These are phyloP conservation scores for Daktulosphaira vitifoliae DNA, from an alignment of 1,140 invertebrate species.

Conservation along the genomic window DNA sequence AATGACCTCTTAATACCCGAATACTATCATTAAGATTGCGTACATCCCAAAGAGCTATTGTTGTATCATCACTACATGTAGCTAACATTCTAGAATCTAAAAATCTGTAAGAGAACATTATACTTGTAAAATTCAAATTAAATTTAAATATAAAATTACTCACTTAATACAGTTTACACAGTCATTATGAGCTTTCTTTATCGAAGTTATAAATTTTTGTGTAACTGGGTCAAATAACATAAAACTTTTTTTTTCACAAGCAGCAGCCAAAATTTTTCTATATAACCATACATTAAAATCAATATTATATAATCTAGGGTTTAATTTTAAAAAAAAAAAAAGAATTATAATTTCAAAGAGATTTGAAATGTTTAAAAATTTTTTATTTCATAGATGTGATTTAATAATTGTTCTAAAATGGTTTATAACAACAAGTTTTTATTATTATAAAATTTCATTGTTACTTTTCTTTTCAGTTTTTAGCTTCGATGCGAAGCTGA, in stretches of 20 bases:
- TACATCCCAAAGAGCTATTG: slow-evolving; percentile 85
- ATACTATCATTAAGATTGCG: slow-evolving; percentile 70
- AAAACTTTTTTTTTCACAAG: slow-evolving; percentile 82
- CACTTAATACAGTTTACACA: slow-evolving; percentile 89
- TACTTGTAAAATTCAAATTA: neutral
- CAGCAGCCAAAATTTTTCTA: slow-evolving; percentile 74
- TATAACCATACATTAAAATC: slow-evolving; percentile 40
- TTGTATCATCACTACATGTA: slow-evolving; percentile 87
- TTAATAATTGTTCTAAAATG: no score
- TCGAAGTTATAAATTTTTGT: slow-evolving; percentile 61
- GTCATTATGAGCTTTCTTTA: slow-evolving; percentile 74
- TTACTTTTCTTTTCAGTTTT: no score
- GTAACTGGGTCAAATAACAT: slow-evolving; percentile 80
- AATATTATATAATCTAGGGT: neutral
- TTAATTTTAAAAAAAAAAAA: slow-evolving; percentile 1
- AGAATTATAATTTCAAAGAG: neutral
- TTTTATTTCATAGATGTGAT: neutral
- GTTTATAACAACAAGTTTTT: no score
- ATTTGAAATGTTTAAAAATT: neutral
- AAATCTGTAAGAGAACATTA: slow-evolving; percentile 54
- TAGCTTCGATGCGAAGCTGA: no score
- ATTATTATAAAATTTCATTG: no score
- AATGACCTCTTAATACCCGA: slow-evolving; percentile 71
- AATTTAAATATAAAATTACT: slow-evolving; percentile 7
- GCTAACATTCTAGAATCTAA: slow-evolving; percentile 80